Percentiles rank a stretch among this genome's conserved stretches.
Conservation (phyloP, 2,888 invertebrate genomes). For the Drosophila cracens region DNA sequence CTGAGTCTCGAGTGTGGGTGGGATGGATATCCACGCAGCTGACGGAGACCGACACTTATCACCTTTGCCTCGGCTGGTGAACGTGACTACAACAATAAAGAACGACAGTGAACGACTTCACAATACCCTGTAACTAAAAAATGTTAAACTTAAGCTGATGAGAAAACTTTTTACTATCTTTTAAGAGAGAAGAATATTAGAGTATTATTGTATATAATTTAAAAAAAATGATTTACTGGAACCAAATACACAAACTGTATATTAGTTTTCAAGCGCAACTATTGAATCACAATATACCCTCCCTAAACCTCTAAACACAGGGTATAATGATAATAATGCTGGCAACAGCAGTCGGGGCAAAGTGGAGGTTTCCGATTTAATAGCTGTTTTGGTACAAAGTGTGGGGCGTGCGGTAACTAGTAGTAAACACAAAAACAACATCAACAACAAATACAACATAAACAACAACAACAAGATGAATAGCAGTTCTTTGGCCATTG, state of each 20-base stretch:
- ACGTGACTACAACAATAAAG: constrained; percentile 53
- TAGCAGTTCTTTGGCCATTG: constrained; percentile 53
- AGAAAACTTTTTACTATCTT: neutral
- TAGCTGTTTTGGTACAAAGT: constrained; percentile 30
- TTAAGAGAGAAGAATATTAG: neutral
- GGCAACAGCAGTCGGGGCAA: constrained; percentile 13
- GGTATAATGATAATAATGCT: constrained; percentile 27
- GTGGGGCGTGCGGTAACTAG: constrained; percentile 40
- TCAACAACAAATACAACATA: constrained; percentile 24
- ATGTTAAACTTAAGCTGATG: neutral
- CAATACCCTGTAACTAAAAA: constrained; percentile 11
- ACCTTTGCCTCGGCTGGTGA: constrained; percentile 53
- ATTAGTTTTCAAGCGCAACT: neutral
- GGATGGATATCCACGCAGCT: constrained; percentile 40
- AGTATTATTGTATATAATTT: too few species aligned
- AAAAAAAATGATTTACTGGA: neutral
- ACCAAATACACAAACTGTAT: neutral
- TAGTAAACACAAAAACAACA: constrained; percentile 30
- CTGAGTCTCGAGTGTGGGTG: constrained; percentile 42
- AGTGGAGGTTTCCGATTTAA: constrained; percentile 28
- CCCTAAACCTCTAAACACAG: neutral
- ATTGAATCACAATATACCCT: neutral
- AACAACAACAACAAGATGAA: constrained; percentile 22
- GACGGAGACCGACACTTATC: constrained; percentile 62
- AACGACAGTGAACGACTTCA: neutral